Conservation (phyloP, 2,113 vertebrate genomes). For the Cephalophus harveyi region DNA sequence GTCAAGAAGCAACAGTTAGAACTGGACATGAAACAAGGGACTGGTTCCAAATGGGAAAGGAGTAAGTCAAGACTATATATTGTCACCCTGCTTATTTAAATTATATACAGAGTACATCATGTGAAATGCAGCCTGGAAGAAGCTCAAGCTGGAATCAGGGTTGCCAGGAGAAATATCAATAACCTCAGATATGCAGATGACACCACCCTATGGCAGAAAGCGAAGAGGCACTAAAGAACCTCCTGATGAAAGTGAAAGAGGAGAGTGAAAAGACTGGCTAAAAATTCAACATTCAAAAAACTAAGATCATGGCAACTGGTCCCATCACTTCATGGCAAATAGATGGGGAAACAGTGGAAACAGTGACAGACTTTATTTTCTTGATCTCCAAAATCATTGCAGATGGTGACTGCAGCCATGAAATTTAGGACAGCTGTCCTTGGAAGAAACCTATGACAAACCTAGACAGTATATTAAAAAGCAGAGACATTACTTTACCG, state of each 20-base stretch:
- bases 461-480: neutral
- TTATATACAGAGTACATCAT: neutral
- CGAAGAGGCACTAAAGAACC: neutral
- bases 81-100: neutral
- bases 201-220: neutral
- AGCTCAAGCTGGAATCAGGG: neutral
- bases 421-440: neutral
- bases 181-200: neutral
- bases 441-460: neutral
- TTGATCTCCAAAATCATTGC: neutral
- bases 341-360: neutral
- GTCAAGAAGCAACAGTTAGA: neutral
- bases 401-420: neutral
- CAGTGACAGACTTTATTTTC: neutral
- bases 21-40: neutral
- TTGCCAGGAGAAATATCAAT: neutral
- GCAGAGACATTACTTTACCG: accelerated
- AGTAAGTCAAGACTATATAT: neutral
- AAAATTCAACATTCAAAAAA: neutral
- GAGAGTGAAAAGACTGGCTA: neutral
- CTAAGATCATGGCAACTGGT: neutral
- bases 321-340: neutral
- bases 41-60: neutral
- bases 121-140: neutral
- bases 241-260: neutral